phyloP scores from a whole-genome alignment of 1,140 invertebrate species.

The Ridgeia piscesae region DNA sequence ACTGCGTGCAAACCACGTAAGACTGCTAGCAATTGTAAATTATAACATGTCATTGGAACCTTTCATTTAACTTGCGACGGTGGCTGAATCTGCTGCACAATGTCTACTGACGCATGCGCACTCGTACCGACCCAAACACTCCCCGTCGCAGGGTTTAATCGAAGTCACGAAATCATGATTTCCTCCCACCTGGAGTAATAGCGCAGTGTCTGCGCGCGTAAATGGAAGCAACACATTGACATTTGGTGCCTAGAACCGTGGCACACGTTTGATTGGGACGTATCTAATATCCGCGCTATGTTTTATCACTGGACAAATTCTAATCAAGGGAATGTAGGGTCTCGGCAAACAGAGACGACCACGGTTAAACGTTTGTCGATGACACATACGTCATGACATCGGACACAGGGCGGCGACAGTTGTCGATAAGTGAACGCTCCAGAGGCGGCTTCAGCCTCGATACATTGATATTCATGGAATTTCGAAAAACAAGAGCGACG shows the following conservation, averaged over 20 bases:
- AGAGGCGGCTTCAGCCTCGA: not conserved
- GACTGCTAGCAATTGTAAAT: no score
- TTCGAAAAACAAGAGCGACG: slow-evolving; percentile 4
- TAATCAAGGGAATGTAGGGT: not conserved
- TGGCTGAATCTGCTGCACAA: not conserved
- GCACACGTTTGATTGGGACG: not conserved
- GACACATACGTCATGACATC: not conserved
- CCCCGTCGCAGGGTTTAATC: not conserved
- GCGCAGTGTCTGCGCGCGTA: not conserved
- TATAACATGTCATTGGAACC: no score
- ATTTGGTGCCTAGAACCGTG: not conserved
- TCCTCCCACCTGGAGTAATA: not conserved
- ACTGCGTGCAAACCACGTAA: no score
- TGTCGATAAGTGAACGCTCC: not conserved
- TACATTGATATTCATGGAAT: slow-evolving; percentile 1
- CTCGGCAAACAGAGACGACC: not conserved
- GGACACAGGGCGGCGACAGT: not conserved
- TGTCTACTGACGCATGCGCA: not conserved
- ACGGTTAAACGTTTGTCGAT: not conserved
- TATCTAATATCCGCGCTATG: not conserved
- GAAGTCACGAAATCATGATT: not conserved
- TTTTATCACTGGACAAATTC: not conserved
- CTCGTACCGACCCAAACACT: not conserved
- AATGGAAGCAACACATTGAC: not conserved
- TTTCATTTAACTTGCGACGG: no score